Evolutionary conservation across 1,140 invertebrate genomes (phyloP), one percentile per base, ranked within the genome.

Genomic region (Eurosta solidaginis): DNA sequence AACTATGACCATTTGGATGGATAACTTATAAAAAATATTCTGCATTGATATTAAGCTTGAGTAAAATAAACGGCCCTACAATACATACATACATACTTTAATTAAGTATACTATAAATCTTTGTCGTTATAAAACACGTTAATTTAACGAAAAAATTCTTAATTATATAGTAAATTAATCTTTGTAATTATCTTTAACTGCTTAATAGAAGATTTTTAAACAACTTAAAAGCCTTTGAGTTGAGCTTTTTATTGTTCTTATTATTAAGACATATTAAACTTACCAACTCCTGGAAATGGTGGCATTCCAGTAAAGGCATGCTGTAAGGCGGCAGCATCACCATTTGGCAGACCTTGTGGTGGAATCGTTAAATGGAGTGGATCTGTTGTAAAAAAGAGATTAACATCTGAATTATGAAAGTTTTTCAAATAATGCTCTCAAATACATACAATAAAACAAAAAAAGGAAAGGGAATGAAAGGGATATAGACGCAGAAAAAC

Each of bases 241-340:
- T 4, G 14, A 33, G 54, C 12, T 33, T 17, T 33, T 59, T 52
- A 33, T 40, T 49, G 1, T n/a, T 54, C 20, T 78, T 14, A 29
- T 36, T 42, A 44, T 42, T 42, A n/a, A n/a, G n/a, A n/a, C n/a
- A n/a, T n/a, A n/a, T 22, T 50, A 45, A 40, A 94, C 94, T 94
- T 91, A 96, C 95, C 95, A 90, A 96, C 96, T 89, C 95, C 94
- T 80, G 95, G 93, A 90, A 96, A 97, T 79, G 95, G 93, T 89
- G 95, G 95, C 90, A 97, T 95, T 84, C 94, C 93, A 79, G 95
- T 91, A 90, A 96, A 97, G 81, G 93, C 93, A 83, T 93, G 92
- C 89, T 95, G 94, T 88, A 95, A 94, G 78, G 96, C 90, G 52
- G 95, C 93, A 78, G 94, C 94, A 81, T 97, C 96, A 81, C 96